A percentile compares a stretch with the other conserved stretches of the same genome.
Evolutionary conservation across 1,140 invertebrate species (phyloP).

Genomic region (Protaetia brevitarsis): DNA sequence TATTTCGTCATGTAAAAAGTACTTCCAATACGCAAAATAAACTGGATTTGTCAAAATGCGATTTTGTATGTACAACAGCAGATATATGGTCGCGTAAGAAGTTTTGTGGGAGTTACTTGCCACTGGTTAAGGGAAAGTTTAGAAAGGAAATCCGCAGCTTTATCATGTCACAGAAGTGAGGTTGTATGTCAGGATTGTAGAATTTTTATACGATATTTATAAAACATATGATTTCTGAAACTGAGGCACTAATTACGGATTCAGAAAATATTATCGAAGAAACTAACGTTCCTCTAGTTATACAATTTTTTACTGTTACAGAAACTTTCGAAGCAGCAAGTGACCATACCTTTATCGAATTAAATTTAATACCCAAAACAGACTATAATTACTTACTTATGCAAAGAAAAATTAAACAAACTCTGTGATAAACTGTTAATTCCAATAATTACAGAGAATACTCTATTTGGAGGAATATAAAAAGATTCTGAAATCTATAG

Average conservation of each 20-base stretch:
- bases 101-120: neutral
- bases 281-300: neutral
- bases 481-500: neutral
- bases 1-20: no score
- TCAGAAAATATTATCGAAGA: neutral
- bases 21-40: neutral
- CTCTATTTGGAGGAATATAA: neutral
- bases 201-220: neutral
- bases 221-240: neutral
- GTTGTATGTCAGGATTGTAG: neutral
- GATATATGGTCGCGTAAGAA: neutral
- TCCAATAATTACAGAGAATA: neutral
- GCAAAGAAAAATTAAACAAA: neutral
- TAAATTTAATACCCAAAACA: neutral
- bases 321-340: neutral
- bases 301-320: neutral
- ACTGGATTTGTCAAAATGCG: neutral
- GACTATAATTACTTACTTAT: no score
- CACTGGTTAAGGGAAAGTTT: neutral
- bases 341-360: neutral
- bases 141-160: neutral
- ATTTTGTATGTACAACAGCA: neutral
- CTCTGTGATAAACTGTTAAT: neutral
- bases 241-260: neutral
- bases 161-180: neutral